phyloP scores from a whole-genome alignment of 2,797 vertebrate species.

The Bryconaethiops microstoma region DNA sequence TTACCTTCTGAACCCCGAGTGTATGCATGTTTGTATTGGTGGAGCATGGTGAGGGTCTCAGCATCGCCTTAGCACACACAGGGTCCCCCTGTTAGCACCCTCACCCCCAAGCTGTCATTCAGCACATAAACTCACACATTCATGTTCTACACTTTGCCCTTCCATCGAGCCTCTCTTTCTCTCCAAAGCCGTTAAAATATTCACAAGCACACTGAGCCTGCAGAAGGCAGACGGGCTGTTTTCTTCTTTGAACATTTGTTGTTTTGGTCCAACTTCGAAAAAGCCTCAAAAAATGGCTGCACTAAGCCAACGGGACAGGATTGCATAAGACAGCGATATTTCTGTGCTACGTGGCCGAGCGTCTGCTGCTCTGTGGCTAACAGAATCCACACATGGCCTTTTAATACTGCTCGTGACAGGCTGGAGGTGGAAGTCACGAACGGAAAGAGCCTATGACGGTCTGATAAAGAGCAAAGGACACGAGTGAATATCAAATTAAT shows the following conservation, averaged over 20 bases:
- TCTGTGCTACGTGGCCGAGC: conserved; percentile 37
- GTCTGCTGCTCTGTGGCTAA: conserved; percentile 22
- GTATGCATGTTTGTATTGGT: not conserved
- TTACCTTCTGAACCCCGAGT: conserved; percentile 10
- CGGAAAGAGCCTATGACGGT: not conserved
- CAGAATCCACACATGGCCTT: conserved; percentile 11
- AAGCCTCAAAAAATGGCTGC: conserved; percentile 7
- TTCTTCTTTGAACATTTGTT: conserved; percentile 40
- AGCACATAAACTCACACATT: conserved; percentile 37
- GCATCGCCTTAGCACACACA: not conserved
- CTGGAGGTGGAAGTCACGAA: conserved; percentile 1
- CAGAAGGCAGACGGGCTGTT: not conserved
- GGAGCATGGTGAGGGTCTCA: conserved; percentile 2
- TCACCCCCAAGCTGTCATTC: conserved; percentile 29
- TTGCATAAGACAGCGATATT: conserved; percentile 62
- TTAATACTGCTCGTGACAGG: conserved; percentile 3
- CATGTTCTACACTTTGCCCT: conserved; percentile 25
- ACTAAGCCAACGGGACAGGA: conserved; percentile 12
- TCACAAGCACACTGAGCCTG: conserved; percentile 29
- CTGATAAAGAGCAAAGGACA: not conserved
- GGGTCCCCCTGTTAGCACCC: not conserved
- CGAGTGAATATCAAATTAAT: conserved; percentile 43
- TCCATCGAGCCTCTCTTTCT: conserved; percentile 25
- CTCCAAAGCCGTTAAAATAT: conserved; percentile 38
- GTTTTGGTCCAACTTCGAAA: conserved; percentile 15